A percentile compares a stretch with the other conserved stretches of the same genome.
These are phyloP conservation scores for Apamea crenata DNA, from an alignment of 2,888 invertebrate species.

Conservation along the genomic window DNA sequence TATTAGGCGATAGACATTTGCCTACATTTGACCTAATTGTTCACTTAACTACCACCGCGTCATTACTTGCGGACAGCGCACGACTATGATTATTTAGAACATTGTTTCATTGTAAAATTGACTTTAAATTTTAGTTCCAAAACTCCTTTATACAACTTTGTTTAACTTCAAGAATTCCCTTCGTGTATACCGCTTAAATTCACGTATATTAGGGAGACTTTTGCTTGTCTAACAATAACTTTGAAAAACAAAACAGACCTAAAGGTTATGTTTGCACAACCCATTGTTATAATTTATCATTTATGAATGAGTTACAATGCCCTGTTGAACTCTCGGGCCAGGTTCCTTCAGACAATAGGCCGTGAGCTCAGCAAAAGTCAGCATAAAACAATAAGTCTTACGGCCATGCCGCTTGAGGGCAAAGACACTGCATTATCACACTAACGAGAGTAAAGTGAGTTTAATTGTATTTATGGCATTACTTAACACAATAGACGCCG, in stretches of 20 bases:
- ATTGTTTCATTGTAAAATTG: slow-evolving; percentile 61
- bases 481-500: slow-evolving; percentile 83
- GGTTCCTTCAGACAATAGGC: slow-evolving; percentile 63
- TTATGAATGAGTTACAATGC: slow-evolving; percentile 62
- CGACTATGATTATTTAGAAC: slow-evolving; percentile 59
- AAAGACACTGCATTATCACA: slow-evolving; percentile 86
- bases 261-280: slow-evolving; percentile 59
- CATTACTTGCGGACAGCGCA: slow-evolving; percentile 66
- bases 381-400: slow-evolving; percentile 73
- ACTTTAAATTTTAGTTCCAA: slow-evolving; percentile 19
- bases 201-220: neutral
- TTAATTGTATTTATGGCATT: slow-evolving; percentile 89
- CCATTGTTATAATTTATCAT: slow-evolving; percentile 65
- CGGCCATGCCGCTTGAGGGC: slow-evolving; percentile 76
- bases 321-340: slow-evolving; percentile 54
- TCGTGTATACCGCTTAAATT: neutral
- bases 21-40: slow-evolving; percentile 69
- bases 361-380: slow-evolving; percentile 62
- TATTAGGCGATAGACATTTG: slow-evolving; percentile 65
- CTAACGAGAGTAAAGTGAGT: slow-evolving; percentile 88
- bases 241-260: slow-evolving; percentile 30
- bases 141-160: slow-evolving; percentile 7
- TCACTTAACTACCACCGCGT: slow-evolving; percentile 65
- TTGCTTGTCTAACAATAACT: slow-evolving; percentile 23
- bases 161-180: slow-evolving; percentile 2